Percentiles rank a stretch among this genome's conserved stretches.
Evolutionary conservation across 2,797 vertebrate species (phyloP).

Genomic region (Atherinosoma microstoma): DNA sequence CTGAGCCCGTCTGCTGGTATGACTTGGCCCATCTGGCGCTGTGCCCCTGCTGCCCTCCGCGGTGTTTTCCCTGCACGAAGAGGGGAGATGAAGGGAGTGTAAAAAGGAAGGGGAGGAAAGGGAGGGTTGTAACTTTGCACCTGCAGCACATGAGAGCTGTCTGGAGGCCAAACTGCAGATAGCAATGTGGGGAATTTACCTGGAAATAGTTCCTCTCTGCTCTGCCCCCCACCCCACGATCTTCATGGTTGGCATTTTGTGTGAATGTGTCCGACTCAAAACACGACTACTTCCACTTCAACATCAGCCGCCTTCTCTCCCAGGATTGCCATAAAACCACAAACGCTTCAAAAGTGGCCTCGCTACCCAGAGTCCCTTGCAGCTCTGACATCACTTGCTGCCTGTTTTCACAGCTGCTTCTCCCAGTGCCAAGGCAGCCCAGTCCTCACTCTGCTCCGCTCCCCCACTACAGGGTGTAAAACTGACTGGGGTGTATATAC

Average conservation of each 20-base stretch:
- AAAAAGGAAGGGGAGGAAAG: constrained; percentile 7
- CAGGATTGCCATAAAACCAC: constrained; percentile 44
- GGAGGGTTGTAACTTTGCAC: constrained; percentile 64
- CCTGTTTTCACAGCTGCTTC: constrained; percentile 83
- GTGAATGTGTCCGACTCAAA: constrained; percentile 2
- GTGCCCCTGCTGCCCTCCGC: constrained; percentile 46
- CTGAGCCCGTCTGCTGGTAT: constrained; percentile 43
- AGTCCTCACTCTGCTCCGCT: constrained; percentile 48
- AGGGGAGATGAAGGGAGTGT: constrained; percentile 14
- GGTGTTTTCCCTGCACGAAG: constrained; percentile 40
- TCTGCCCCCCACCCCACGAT: constrained; percentile 7
- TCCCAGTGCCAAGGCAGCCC: constrained; percentile 54
- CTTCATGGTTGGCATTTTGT: constrained; percentile 15
- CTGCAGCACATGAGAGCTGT: constrained; percentile 60
- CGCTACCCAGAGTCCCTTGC: constrained; percentile 74
- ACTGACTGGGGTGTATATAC: constrained; percentile 26
- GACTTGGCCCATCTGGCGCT: constrained; percentile 71
- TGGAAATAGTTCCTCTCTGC: constrained; percentile 45
- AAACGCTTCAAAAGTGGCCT: constrained; percentile 71
- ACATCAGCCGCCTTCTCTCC: constrained; percentile 22
- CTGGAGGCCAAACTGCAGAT: constrained; percentile 47
- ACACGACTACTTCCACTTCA: constrained; percentile 2
- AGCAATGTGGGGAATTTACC: constrained; percentile 53
- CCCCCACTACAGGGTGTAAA: constrained; percentile 41
- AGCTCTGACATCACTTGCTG: constrained; percentile 78